These are phyloP conservation scores for Clarias platycephalus DNA, from an alignment of 2,797 vertebrate species.

Conservation along the genomic window DNA sequence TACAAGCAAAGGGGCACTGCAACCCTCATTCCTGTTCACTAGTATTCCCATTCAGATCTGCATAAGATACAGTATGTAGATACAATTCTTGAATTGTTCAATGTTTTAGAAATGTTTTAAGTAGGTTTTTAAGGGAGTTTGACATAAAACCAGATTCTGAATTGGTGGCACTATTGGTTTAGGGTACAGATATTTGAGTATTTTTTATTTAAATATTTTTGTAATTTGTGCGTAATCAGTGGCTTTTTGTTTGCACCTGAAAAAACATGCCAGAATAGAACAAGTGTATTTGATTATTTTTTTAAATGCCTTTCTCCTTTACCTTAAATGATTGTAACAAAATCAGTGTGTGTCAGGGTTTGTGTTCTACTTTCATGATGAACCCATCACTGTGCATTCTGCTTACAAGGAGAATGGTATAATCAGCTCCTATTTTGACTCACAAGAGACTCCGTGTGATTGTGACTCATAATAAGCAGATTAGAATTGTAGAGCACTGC, in stretches of 20 bases:
- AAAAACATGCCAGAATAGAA: slow-evolving; percentile 55
- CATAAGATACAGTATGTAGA: not conserved
- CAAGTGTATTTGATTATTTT: slow-evolving; percentile 60
- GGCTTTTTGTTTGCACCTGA: not conserved
- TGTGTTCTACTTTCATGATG: slow-evolving; percentile 47
- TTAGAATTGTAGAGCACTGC: slow-evolving; percentile 55
- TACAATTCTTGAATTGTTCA: slow-evolving; percentile 22
- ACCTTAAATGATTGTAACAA: slow-evolving; percentile 66
- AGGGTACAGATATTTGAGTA: no score
- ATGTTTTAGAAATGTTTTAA: not conserved
- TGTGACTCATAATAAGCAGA: slow-evolving; percentile 63
- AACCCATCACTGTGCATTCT: slow-evolving; percentile 20
- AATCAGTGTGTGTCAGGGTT: slow-evolving; percentile 19
- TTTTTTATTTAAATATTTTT: not conserved
- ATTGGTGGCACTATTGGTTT: not conserved
- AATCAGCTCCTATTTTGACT: slow-evolving; percentile 71
- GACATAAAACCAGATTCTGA: not conserved
- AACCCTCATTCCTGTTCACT: slow-evolving; percentile 24
- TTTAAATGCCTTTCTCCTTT: slow-evolving; percentile 53
- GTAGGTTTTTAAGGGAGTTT: not conserved
- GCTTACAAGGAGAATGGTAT: slow-evolving; percentile 59
- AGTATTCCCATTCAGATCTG: slow-evolving; percentile 23
- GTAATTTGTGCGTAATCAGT: slow-evolving; percentile 13
- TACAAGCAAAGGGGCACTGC: slow-evolving; percentile 23
- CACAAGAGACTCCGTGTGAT: slow-evolving; percentile 64